Conservation (phyloP, 2,797 vertebrate genomes). For the Gymnocypris eckloni region DNA sequence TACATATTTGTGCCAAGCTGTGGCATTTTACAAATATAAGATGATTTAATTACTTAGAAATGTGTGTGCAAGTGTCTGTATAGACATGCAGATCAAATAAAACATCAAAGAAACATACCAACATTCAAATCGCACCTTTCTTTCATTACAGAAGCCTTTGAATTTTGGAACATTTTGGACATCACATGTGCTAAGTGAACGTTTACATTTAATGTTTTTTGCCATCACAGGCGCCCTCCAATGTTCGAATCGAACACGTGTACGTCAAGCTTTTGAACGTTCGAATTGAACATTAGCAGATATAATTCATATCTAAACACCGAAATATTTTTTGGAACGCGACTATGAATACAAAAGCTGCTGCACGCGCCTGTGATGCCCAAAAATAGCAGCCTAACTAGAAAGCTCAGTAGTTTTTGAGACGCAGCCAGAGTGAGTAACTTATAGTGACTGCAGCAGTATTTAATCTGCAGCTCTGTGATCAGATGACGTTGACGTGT, state of each 20-base stretch:
- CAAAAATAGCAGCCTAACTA: neutral
- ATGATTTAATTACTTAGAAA: neutral
- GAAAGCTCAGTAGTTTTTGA: neutral
- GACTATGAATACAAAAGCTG: neutral
- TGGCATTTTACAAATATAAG: neutral
- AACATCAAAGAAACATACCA: neutral
- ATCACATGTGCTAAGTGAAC: neutral
- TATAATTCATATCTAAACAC: neutral
- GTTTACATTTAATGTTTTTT: neutral
- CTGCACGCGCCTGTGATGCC: neutral
- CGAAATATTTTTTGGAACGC: neutral
- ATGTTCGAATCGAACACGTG: neutral
- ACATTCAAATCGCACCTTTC: neutral
- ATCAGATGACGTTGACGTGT: conserved; percentile 62
- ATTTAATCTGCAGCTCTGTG: conserved; percentile 47
- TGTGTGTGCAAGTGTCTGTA: neutral
- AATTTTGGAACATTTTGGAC: neutral
- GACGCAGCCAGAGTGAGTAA: conserved; percentile 3
- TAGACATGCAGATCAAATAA: neutral
- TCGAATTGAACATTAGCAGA: neutral
- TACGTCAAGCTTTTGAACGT: neutral
- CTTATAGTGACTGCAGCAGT: conserved; percentile 42
- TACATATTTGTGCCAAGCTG: neutral
- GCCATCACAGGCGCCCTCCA: neutral
- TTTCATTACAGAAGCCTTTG: neutral